Percentiles rank a stretch among this genome's conserved stretches.
Conservation (phyloP, 2,113 vertebrate genomes). For the Etia nguti region DNA sequence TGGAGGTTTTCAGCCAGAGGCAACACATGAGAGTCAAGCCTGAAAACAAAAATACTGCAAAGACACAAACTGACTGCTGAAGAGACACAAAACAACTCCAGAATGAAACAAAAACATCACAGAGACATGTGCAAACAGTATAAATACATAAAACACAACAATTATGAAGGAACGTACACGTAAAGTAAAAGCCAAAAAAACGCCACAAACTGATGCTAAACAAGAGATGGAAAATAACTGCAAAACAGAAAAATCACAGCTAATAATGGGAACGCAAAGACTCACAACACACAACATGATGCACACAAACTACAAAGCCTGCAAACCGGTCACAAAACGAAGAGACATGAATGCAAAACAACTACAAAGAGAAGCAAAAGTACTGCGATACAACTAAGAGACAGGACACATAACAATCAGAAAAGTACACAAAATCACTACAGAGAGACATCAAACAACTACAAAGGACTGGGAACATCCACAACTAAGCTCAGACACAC, state of each 20-base stretch:
- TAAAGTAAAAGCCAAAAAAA: neutral
- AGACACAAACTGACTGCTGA: neutral
- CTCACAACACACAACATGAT: neutral
- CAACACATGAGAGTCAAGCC: rapidly evolving
- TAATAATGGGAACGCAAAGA: neutral
- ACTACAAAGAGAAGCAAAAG: neutral
- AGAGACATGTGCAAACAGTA: neutral
- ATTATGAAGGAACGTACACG: rapidly evolving
- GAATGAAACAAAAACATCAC: neutral
- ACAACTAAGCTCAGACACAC: neutral
- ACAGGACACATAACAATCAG: neutral
- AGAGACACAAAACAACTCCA: neutral
- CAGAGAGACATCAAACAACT: neutral
- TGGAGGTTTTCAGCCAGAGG: neutral
- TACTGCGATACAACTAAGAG: neutral
- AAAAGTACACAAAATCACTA: neutral
- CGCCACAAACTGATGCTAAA: neutral
- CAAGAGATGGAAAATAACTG: rapidly evolving
- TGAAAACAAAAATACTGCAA: rapidly evolving
- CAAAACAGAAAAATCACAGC: neutral
- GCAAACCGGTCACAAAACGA: neutral
- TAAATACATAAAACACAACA: neutral
- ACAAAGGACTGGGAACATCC: rapidly evolving
- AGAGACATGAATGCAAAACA: neutral
- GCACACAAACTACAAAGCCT: neutral